Conservation (phyloP, 2,113 vertebrate genomes). For the Craseonycteris thonglongyai region DNA sequence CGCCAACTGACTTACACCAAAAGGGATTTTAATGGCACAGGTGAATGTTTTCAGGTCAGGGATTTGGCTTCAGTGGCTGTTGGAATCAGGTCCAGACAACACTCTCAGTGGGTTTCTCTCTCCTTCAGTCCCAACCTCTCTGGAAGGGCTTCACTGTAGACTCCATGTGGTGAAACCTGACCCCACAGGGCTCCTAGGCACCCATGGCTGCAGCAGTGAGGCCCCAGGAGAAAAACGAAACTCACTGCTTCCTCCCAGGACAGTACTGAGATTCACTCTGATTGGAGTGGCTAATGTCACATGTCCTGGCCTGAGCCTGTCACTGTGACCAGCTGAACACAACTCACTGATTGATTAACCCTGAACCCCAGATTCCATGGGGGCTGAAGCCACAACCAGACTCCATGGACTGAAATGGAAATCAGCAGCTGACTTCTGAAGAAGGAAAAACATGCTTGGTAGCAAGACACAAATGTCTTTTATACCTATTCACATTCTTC, state of each 20-base stretch:
- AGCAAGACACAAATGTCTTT: not conserved
- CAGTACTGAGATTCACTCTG: not conserved
- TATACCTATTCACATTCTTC: not conserved
- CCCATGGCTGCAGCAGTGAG: rapidly evolving
- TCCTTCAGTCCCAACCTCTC: not conserved
- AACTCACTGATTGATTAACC: not conserved
- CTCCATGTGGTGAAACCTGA: not conserved
- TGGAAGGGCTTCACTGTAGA: not conserved
- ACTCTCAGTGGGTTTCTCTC: not conserved
- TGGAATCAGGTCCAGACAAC: not conserved
- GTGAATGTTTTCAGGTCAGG: not conserved
- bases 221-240: not conserved
- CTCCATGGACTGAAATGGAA: not conserved
- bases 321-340: not conserved
- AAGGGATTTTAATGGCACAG: not conserved
- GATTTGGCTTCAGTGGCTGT: not conserved
- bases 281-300: not conserved
- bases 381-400: not conserved
- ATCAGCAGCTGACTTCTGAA: not conserved
- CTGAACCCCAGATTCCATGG: not conserved
- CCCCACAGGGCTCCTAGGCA: not conserved
- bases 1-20: not conserved
- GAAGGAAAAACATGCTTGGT: not conserved
- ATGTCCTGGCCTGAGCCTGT: not conserved
- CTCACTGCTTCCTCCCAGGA: rapidly evolving